These are phyloP conservation scores for Venusia cambrica DNA, from an alignment of 2,888 invertebrate species.

Conservation along the genomic window DNA sequence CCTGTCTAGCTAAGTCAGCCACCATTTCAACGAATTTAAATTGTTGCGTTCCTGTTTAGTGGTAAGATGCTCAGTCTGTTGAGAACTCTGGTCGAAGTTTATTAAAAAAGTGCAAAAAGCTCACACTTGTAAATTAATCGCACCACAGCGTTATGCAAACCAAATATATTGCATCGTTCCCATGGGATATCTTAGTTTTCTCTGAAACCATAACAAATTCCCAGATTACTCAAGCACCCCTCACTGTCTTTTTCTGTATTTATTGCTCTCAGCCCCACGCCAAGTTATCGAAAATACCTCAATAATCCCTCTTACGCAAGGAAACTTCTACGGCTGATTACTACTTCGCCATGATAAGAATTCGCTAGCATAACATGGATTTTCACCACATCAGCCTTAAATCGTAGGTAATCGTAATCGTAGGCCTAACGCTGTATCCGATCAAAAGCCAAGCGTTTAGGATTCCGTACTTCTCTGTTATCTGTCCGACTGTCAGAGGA, in stretches of 20 bases:
- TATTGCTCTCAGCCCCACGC: slow-evolving; percentile 72
- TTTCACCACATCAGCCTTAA: too few relatives aligned
- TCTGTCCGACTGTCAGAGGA: too few relatives aligned
- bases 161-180: slow-evolving; percentile 54
- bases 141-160: slow-evolving; percentile 20
- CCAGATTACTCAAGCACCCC: slow-evolving; percentile 65
- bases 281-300: slow-evolving; percentile 74
- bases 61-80: too few relatives aligned
- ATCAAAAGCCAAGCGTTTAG: too few relatives aligned
- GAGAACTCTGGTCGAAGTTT: too few relatives aligned
- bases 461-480: too few relatives aligned
- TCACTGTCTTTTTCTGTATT: slow-evolving; percentile 65
- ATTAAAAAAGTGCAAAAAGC: slow-evolving; percentile 15
- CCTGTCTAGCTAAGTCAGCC: too few relatives aligned
- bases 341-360: slow-evolving; percentile 65
- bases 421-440: too few relatives aligned
- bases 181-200: slow-evolving; percentile 64
- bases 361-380: slow-evolving; percentile 44
- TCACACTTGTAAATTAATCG: slow-evolving; percentile 29
- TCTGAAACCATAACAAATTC: slow-evolving; percentile 77
- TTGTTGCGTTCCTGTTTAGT: too few relatives aligned
- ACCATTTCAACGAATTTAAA: too few relatives aligned
- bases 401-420: too few relatives aligned
- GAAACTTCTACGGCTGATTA: slow-evolving; percentile 76
- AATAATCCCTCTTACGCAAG: slow-evolving; percentile 74